These are phyloP conservation scores for Hoplostethus atlanticus DNA, from an alignment of 2,797 vertebrate species.

Conservation along the genomic window DNA sequence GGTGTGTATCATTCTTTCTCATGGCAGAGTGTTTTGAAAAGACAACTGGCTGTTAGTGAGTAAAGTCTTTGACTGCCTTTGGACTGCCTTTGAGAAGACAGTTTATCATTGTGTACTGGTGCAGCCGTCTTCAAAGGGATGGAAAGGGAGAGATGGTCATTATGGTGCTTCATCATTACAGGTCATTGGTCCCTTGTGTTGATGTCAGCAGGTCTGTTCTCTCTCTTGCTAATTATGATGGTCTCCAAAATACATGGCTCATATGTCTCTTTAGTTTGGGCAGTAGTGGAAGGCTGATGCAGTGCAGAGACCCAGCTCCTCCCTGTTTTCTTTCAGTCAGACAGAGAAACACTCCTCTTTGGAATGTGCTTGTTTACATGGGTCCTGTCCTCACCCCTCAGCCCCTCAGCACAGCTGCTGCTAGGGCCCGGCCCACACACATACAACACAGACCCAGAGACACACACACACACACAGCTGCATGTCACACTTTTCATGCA, in stretches of 20 bases:
- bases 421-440: slow-evolving; percentile 31
- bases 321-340: slow-evolving; percentile 8
- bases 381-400: slow-evolving; percentile 6
- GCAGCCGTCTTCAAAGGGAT: slow-evolving; percentile 37
- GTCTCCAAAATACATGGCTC: slow-evolving; percentile 32
- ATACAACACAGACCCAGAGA: slow-evolving; percentile 7
- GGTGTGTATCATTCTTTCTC: slow-evolving; percentile 15
- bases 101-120: slow-evolving; percentile 40
- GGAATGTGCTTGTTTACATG: slow-evolving; percentile 58
- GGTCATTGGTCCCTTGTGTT: slow-evolving; percentile 70
- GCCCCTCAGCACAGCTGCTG: slow-evolving; percentile 21
- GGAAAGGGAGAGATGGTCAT: slow-evolving; percentile 50
- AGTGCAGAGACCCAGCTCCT: slow-evolving; percentile 13
- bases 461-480: slow-evolving; percentile 20
- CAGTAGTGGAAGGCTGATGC: slow-evolving; percentile 44
- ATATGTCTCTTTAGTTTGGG: slow-evolving; percentile 35
- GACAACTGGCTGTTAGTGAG: not conserved
- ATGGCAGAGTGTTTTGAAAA: slow-evolving; percentile 32
- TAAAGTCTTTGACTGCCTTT: not conserved
- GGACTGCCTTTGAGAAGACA: slow-evolving; percentile 13
- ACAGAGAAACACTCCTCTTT: slow-evolving; percentile 28
- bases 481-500: slow-evolving; percentile 10
- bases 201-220: slow-evolving; percentile 73
- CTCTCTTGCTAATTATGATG: slow-evolving; percentile 53
- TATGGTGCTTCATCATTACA: slow-evolving; percentile 70